A percentile compares a stretch with the other conserved stretches of the same genome.
Evolutionary conservation across 2,888 invertebrate species (phyloP).

Genomic region (Petrolisthes cinctipes): DNA sequence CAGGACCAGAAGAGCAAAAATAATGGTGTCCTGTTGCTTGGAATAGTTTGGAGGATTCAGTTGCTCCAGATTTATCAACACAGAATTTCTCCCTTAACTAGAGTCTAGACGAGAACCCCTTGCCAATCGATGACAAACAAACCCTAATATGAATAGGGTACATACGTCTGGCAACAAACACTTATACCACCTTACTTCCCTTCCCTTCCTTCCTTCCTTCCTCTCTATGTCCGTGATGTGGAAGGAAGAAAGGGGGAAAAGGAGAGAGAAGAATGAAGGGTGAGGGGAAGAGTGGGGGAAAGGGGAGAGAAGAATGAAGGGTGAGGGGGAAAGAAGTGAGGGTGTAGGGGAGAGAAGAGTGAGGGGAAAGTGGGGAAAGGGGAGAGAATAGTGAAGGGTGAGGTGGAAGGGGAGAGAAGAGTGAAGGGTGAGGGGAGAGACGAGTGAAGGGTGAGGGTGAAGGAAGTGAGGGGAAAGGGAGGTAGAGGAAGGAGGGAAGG

Average conservation of each 20-base stretch:
- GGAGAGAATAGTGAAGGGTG: neutral
- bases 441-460: neutral
- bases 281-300: neutral
- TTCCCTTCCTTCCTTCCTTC: neutral
- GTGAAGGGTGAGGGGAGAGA: neutral
- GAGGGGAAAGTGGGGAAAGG: neutral
- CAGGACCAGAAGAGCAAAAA: no score
- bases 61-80: neutral
- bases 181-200: neutral
- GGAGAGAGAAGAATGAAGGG: neutral
- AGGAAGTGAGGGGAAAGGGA: slow-evolving; percentile 8
- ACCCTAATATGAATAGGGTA: no score
- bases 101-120: no score
- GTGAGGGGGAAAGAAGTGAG: neutral
- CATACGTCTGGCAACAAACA: no score
- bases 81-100: no score
- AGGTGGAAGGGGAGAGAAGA: neutral
- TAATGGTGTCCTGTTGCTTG: no score
- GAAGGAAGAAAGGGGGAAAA: neutral
- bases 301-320: neutral
- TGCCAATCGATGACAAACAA: no score
- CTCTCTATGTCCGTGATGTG: no score
- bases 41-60: no score
- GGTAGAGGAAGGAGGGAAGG: neutral
- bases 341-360: no score